Base-by-base conservation (phyloP, 2,888 invertebrate genomes). In the Gryllus longicercus region DNA sequence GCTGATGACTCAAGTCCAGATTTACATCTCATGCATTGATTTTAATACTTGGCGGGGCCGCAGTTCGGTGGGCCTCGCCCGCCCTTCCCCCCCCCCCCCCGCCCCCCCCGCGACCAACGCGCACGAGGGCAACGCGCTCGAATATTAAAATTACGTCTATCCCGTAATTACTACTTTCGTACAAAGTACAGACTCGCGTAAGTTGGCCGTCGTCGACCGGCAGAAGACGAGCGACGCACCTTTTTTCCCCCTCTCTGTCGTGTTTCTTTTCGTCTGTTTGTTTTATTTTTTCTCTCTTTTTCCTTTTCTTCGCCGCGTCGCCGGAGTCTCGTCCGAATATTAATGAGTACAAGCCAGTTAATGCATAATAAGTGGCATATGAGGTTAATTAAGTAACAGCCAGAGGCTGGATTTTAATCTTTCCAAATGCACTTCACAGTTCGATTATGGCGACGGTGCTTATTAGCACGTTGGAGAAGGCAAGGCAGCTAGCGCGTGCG, bases 21-120 rank as follows among this genome's bases (percentile, higher is more conserved):
- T 63, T 63, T 63, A 63, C 63, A 63, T 63, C 63, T 63, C 63
- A 63, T 63, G 63, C 63, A 63, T 63, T n/a, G 63, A 63, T 63
- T 63, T 63, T 63, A 63, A 63, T 63, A n/a, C 16, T 63, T 18
- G n/a, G 63, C 16, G 14, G 38, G 38, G 14, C 14, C n/a, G 63
- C 16, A 18, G 16, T 63, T 63, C 63, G 14, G 63, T 63, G 63
- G 16, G 16, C 63, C 38, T 38, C 63, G 63, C 63, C 63, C 16
- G n/a, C n/a, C 14, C 63, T 14, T 63, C 63, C 63, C 14, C 63
- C 63, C 63, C 63, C 2, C 63, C 2, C 16, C 63, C 14, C n/a
- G 5, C 16, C 63, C 63, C n/a, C 63, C 11, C 3, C 63, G 38
- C 38, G 8, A 4, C 38, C 38, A 8, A 38, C 38, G 38, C 38